These are phyloP conservation scores for Vidua macroura DNA, from an alignment of 2,113 vertebrate species.

Conservation along the genomic window DNA sequence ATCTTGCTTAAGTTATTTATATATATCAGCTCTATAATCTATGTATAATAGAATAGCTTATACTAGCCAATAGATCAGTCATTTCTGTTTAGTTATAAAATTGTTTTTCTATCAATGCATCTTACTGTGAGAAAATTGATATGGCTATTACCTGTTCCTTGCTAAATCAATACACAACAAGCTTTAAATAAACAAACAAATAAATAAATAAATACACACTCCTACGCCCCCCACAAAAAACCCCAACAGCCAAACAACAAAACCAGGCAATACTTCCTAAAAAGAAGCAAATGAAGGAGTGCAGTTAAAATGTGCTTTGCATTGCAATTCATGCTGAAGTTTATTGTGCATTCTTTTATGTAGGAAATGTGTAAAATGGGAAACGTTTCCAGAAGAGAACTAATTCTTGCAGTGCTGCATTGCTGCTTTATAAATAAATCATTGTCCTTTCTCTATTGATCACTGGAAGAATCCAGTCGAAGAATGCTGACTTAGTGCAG, in stretches of 20 bases:
- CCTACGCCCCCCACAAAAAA: rapidly evolving
- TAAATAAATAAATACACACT: not conserved
- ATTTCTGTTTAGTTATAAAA: slow-evolving; percentile 44
- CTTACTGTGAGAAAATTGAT: slow-evolving; percentile 33
- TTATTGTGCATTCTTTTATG: not conserved
- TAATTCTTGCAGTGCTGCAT: slow-evolving; percentile 52
- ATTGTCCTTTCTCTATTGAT: slow-evolving; percentile 61
- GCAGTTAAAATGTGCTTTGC: not conserved
- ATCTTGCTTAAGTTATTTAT: not conserved
- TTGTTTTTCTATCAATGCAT: not conserved
- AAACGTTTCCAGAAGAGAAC: not conserved
- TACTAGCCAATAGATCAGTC: not conserved
- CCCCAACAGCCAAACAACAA: not conserved
- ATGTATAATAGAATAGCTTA: not conserved
- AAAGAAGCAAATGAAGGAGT: not conserved
- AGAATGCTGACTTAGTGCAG: slow-evolving; percentile 60
- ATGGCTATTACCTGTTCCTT: slow-evolving; percentile 18
- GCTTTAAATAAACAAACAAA: not conserved
- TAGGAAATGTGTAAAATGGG: slow-evolving; percentile 8
- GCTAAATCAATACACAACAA: slow-evolving; percentile 33
- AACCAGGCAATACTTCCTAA: not conserved
- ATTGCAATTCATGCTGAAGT: not conserved
- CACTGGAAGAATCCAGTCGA: slow-evolving; percentile 23
- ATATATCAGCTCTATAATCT: not conserved
- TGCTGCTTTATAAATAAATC: slow-evolving; percentile 68